Conservation (phyloP, 2,797 vertebrate genomes). For the Labeo calbasu region DNA sequence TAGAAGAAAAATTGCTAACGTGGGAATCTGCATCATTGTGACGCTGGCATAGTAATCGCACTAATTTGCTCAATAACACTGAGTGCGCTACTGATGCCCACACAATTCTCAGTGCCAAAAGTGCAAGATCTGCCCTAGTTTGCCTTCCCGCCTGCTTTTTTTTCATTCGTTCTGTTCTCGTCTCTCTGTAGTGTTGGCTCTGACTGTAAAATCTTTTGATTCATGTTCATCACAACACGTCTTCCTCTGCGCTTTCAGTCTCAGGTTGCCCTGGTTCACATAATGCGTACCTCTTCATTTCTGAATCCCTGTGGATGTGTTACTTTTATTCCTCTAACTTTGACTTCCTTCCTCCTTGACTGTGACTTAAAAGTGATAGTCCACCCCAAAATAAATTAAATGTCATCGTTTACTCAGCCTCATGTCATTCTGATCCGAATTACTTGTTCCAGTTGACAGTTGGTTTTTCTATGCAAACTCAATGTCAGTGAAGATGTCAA, state of each 20-base stretch:
- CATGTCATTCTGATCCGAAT: not conserved
- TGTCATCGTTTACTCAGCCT: not conserved
- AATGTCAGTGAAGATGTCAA: not conserved
- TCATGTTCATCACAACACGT: conserved; percentile 6
- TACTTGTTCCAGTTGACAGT: not conserved
- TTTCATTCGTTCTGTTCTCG: not conserved
- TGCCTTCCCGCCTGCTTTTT: not conserved
- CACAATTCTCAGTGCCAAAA: conserved; percentile 20
- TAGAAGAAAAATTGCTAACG: conserved; percentile 27
- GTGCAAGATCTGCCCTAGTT: conserved; percentile 31
- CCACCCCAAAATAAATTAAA: not conserved
- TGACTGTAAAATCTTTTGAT: conserved; percentile 24
- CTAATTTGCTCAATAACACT: conserved; percentile 44
- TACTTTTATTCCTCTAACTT: not conserved
- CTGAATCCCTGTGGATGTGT: not conserved
- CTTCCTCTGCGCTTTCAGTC: conserved; percentile 10
- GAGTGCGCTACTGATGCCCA: conserved; percentile 16
- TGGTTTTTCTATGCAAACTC: not conserved
- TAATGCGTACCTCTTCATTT: not conserved
- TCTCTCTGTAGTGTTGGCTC: not conserved
- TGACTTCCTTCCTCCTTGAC: not conserved
- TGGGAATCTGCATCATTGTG: conserved; percentile 59
- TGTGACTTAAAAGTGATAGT: not conserved
- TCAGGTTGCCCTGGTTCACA: not conserved
- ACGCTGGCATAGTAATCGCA: conserved; percentile 53